A percentile compares a stretch with the other conserved stretches of the same genome.
Conservation (phyloP, 64 coral and sea anemone genomes). For the Actinia tenebrosa region DNA sequence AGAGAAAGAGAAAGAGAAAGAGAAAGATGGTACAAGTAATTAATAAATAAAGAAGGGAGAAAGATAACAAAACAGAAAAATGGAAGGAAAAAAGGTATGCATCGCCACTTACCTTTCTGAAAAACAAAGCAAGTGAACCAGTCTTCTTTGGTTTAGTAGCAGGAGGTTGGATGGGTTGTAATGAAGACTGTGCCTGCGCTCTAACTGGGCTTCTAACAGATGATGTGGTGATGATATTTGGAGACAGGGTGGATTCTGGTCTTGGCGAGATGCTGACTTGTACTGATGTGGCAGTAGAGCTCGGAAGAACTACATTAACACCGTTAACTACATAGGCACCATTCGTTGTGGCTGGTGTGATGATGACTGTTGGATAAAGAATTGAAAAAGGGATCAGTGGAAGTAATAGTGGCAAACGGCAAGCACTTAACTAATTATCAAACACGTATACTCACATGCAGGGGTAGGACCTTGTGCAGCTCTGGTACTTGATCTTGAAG, state of each 20-base stretch:
- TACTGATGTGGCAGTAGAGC: conserved; percentile 54
- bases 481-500: conserved; percentile 20
- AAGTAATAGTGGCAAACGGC: too few species aligned
- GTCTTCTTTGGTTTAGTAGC: conserved; percentile 75
- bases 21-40: too few species aligned
- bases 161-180: conserved; percentile 47
- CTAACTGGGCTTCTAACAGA: conserved; percentile 71
- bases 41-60: too few species aligned
- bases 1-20: too few species aligned
- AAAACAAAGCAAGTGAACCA: conserved; percentile 95
- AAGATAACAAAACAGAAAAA: too few species aligned
- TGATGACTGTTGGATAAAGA: conserved; percentile 54
- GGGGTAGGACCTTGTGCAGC: conserved; percentile 27
- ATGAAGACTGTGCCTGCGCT: conserved; percentile 40
- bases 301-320: conserved; percentile 69
- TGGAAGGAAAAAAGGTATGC: not conserved
- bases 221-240: conserved; percentile 35
- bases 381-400: too few species aligned
- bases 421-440: too few species aligned
- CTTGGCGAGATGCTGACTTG: conserved; percentile 69
- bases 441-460: conserved; percentile 17
- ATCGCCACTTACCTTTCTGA: conserved; percentile 75
- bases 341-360: conserved; percentile 63
- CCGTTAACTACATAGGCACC: conserved; percentile 75
- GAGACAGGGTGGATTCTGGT: conserved; percentile 30